Conservation (phyloP, 2,797 vertebrate genomes). For the Taenioides sp. region DNA sequence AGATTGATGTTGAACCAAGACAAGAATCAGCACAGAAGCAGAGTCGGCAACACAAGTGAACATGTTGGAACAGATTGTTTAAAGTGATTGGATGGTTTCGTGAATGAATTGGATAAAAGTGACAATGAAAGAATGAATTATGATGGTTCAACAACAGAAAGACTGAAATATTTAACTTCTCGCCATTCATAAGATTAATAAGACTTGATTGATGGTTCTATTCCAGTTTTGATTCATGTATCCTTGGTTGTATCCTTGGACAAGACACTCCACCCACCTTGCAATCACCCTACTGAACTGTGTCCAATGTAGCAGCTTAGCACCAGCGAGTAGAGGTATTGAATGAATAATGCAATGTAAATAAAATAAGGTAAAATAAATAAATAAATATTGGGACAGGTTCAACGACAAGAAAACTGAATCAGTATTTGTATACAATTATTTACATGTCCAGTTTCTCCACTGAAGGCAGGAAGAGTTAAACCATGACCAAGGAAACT, state of each 20-base stretch:
- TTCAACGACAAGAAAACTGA: background rate
- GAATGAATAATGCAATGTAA: no score
- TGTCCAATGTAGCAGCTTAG: no score
- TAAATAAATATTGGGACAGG: no score
- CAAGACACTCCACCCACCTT: background rate
- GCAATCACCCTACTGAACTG: no score
- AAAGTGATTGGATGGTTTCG: background rate
- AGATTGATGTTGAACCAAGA: no score
- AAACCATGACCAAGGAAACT: background rate
- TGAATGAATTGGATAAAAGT: background rate
- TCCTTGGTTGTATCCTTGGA: background rate
- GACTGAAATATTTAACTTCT: background rate
- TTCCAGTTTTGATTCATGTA: background rate
- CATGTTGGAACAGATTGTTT: background rate
- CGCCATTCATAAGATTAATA: background rate
- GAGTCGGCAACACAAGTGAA: no score
- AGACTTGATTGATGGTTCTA: background rate
- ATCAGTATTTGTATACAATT: background rate
- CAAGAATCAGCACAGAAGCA: no score
- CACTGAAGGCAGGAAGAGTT: background rate
- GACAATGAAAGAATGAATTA: background rate
- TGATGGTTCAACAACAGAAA: background rate
- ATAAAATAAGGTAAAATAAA: no score
- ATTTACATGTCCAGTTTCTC: background rate
- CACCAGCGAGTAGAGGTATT: no score